Percentiles rank a stretch among this genome's conserved stretches.
Conservation (phyloP, 2,888 invertebrate species). For the Ochropleura leucogaster region DNA sequence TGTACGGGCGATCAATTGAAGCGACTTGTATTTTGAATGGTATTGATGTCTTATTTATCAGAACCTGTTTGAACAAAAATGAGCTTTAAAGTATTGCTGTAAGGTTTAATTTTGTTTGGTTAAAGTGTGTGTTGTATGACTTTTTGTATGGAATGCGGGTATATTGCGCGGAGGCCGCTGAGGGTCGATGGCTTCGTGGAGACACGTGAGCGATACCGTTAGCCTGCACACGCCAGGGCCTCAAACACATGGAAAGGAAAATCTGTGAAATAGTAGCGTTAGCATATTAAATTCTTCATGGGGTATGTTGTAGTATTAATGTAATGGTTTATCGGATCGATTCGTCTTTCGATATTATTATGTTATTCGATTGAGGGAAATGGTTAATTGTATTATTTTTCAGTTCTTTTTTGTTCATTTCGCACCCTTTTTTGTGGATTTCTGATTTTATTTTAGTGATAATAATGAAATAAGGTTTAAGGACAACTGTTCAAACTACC, state of each 20-base stretch:
- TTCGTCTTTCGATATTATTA: slow-evolving; percentile 21
- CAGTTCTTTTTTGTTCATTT: not conserved
- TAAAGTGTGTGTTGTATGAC: slow-evolving; percentile 23
- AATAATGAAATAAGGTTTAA: not conserved
- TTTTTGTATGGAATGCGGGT: slow-evolving; percentile 25
- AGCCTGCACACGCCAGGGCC: slow-evolving; percentile 83
- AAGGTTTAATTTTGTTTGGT: slow-evolving; percentile 39
- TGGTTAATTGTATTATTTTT: not conserved
- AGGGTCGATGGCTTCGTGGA: slow-evolving; percentile 89
- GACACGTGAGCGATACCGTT: slow-evolving; percentile 90
- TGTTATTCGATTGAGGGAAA: slow-evolving; percentile 19
- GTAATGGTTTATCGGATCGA: slow-evolving; percentile 27
- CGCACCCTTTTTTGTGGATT: not conserved
- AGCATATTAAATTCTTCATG: slow-evolving; percentile 62
- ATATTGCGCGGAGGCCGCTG: slow-evolving; percentile 88
- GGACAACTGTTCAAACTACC: not conserved
- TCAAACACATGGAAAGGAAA: slow-evolving; percentile 86
- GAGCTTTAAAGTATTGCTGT: not conserved
- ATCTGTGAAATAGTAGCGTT: slow-evolving; percentile 80
- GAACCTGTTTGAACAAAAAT: slow-evolving; percentile 12
- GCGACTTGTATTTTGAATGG: slow-evolving; percentile 63
- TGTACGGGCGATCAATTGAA: slow-evolving; percentile 77
- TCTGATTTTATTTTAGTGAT: not conserved
- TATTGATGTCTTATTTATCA: slow-evolving; percentile 48
- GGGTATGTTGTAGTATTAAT: not conserved